These are phyloP conservation scores for Heliconius hewitsoni DNA, from an alignment of 1,140 invertebrate genomes.

Conservation along the genomic window DNA sequence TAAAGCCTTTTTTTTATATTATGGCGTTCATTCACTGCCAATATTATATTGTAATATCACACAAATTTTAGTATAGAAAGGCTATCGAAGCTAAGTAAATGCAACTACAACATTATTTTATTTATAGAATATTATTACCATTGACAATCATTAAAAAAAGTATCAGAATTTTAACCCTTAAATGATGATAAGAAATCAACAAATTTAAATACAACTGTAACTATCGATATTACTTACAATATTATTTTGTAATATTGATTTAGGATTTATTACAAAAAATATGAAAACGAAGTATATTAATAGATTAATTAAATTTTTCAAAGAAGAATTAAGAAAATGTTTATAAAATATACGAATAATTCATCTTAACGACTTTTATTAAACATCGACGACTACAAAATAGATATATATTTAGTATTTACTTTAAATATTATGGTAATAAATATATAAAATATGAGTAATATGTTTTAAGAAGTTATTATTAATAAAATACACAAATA, in stretches of 20 bases:
- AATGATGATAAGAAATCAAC: neutral
- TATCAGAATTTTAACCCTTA: neutral
- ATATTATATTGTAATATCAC: neutral
- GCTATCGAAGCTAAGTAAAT: conserved; percentile 7
- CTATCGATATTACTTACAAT: neutral
- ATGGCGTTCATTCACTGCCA: neutral
- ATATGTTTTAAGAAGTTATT: neutral
- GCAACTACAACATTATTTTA: neutral
- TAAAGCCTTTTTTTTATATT: neutral
- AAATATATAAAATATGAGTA: neutral
- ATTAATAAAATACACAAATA: neutral
- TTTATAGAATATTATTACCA: neutral
- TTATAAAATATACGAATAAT: no score
- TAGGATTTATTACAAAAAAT: no score
- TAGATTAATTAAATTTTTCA: no score
- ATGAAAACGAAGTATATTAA: no score
- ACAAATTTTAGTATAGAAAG: neutral
- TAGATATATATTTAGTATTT: neutral
- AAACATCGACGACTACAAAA: neutral
- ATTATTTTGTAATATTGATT: no score
- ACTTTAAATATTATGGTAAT: neutral
- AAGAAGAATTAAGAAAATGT: no score
- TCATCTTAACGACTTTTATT: neutral
- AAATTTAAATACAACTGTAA: neutral
- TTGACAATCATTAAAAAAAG: neutral